Evolutionary conservation across 2,113 vertebrate species (phyloP).

Genomic region (Miniopterus natalensis): DNA sequence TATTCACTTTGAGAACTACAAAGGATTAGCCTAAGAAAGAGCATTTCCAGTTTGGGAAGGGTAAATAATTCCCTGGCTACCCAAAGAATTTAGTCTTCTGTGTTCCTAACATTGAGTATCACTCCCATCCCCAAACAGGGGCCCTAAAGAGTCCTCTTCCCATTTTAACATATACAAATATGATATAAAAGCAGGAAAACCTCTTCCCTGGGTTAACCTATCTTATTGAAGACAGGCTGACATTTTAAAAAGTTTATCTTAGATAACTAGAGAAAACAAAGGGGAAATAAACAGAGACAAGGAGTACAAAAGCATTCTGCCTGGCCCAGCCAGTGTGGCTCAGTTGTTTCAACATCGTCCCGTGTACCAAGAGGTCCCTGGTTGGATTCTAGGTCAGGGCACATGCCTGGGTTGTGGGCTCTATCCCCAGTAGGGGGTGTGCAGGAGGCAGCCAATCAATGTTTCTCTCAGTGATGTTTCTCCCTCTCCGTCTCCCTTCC

Average conservation of each 20-base stretch:
- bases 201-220: not conserved
- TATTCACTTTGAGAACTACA: constrained; percentile 8
- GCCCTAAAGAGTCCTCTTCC: not conserved
- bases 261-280: constrained; percentile 56
- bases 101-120: not conserved
- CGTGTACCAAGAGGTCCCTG: no score
- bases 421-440: no score
- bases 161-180: not conserved
- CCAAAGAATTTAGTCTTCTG: not conserved
- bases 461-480: no score
- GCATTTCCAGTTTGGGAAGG: not conserved
- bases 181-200: not conserved
- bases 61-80: not conserved
- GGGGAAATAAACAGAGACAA: constrained; percentile 40
- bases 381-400: no score
- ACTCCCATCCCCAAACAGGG: not conserved
- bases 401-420: no score
- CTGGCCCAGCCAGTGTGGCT: no score
- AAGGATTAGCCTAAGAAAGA: not conserved
- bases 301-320: not conserved
- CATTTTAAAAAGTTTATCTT: constrained; percentile 28
- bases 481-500: no score
- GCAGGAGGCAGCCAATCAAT: no score
- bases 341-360: no score
- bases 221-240: constrained; percentile 56